phyloP scores from a whole-genome alignment of 2,113 vertebrate species.

The Charina bottae region DNA sequence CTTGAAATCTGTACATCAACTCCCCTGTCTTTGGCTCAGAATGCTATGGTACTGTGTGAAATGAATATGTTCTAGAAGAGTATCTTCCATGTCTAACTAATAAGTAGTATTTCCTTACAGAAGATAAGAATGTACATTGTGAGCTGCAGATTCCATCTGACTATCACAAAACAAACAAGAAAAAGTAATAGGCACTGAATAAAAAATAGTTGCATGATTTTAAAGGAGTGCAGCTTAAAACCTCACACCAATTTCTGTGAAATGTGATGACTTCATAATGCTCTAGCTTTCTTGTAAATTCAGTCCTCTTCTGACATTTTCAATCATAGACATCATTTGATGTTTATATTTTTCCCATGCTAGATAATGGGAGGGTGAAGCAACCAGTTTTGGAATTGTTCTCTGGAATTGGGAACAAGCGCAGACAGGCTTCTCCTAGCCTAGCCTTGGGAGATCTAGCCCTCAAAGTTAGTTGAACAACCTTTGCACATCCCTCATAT shows the following conservation, averaged over 20 bases:
- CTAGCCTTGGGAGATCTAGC: neutral
- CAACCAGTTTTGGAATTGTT: neutral
- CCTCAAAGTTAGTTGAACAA: neutral
- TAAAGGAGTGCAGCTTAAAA: neutral
- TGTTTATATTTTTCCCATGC: neutral
- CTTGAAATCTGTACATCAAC: too few species aligned
- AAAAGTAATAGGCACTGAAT: neutral
- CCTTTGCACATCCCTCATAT: neutral
- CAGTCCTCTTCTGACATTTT: neutral
- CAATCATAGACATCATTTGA: neutral
- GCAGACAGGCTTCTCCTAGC: neutral
- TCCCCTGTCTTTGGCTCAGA: too few species aligned
- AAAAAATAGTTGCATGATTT: neutral
- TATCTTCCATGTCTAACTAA: too few species aligned
- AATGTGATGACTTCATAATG: neutral
- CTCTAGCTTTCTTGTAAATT: neutral
- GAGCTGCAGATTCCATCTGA: neutral
- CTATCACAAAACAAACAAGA: neutral
- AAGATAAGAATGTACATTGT: neutral
- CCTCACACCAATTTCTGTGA: neutral
- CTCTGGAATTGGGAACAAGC: neutral
- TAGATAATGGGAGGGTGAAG: neutral
- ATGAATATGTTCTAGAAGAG: too few species aligned
- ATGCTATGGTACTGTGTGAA: too few species aligned
- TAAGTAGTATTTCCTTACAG: too few species aligned